Conservation (phyloP, 2,797 vertebrate species). For the Eupleurogrammus muticus region DNA sequence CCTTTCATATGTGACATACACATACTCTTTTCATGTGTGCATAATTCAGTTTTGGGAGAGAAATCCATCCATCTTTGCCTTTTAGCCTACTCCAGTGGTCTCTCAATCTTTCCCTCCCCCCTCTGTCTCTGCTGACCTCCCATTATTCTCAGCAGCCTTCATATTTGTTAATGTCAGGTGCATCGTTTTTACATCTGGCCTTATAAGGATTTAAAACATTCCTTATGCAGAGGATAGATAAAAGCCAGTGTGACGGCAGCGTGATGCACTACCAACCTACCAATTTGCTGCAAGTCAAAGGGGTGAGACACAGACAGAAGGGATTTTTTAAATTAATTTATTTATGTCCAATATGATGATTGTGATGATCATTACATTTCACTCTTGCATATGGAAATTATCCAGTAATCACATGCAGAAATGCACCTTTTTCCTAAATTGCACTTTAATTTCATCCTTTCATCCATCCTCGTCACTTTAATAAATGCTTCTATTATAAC, state of each 20-base stretch:
- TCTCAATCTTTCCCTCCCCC: not conserved
- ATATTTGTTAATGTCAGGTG: constrained; percentile 47
- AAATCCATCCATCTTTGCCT: constrained; percentile 8
- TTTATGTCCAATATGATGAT: constrained; percentile 19
- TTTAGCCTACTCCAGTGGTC: not conserved
- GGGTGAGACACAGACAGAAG: constrained; percentile 28
- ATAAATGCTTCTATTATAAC: too few relatives aligned
- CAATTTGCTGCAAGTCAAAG: constrained; percentile 59
- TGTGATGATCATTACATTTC: constrained; percentile 7
- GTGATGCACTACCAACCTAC: constrained; percentile 50
- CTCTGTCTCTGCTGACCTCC: constrained; percentile 40
- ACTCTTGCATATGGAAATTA: constrained; percentile 9
- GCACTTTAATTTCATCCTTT: too few relatives aligned
- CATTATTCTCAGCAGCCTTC: constrained; percentile 38
- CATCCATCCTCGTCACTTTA: too few relatives aligned
- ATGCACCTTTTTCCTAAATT: not conserved
- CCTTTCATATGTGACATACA: constrained; percentile 34
- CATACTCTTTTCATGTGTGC: constrained; percentile 29
- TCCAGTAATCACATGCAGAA: not conserved
- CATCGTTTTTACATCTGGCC: constrained; percentile 46
- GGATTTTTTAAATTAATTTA: constrained; percentile 10
- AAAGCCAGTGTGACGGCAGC: constrained; percentile 57
- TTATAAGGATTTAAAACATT: constrained; percentile 51
- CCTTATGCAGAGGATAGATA: constrained; percentile 54
- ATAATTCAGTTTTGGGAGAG: constrained; percentile 4